Conservation (phyloP, 2,888 invertebrate genomes). For the Nephrotoma guestfalica region DNA sequence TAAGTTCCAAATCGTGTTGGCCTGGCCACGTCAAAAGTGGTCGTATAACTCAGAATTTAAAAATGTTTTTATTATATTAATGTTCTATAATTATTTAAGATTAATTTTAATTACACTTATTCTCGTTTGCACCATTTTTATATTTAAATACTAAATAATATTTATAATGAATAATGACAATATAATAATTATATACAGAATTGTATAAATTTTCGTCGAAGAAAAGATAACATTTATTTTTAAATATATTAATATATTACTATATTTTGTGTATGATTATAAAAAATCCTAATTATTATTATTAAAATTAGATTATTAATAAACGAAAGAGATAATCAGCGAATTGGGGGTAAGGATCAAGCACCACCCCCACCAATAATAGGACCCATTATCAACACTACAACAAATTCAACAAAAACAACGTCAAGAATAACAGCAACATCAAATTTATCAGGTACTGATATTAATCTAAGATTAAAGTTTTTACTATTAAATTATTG, state of each 20-base stretch:
- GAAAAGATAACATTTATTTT: not conserved
- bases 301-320: conserved; percentile 3
- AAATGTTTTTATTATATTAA: not conserved
- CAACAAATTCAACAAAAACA: not conserved
- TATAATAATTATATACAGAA: not conserved
- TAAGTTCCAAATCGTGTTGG: no score
- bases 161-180: not conserved
- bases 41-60: not conserved
- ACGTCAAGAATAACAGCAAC: not conserved
- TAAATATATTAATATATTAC: not conserved
- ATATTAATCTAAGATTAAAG: not conserved
- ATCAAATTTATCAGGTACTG: not conserved
- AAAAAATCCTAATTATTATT: not conserved
- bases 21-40: not conserved
- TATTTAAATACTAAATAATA: not conserved
- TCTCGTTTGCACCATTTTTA: not conserved
- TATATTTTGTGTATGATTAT: not conserved
- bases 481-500: not conserved
- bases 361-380: not conserved
- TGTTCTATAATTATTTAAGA: not conserved
- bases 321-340: conserved; percentile 4
- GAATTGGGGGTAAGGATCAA: not conserved
- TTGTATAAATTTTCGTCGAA: not conserved
- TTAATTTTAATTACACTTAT: not conserved
- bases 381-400: not conserved